Evolutionary conservation across 2,888 invertebrate genomes (phyloP).

Genomic region (Nymphalis urticae): DNA sequence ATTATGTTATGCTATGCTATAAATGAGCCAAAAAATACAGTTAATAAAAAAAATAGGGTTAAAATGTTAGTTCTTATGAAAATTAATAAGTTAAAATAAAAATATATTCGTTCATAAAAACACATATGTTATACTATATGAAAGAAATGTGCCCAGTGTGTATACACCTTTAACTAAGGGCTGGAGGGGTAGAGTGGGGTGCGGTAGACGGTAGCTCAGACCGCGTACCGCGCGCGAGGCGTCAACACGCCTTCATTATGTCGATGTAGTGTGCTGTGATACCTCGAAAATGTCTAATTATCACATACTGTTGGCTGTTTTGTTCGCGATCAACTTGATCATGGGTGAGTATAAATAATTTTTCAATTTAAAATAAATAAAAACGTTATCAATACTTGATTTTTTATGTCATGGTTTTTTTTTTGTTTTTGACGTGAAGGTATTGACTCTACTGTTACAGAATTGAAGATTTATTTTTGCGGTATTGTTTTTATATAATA

Average conservation of each 20-base stretch:
- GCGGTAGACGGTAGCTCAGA: conserved; percentile 40
- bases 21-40: too few relatives aligned
- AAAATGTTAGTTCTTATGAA: too few relatives aligned
- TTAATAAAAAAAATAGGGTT: too few relatives aligned
- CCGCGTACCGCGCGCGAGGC: conserved; percentile 52
- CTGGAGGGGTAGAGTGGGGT: conserved; percentile 27
- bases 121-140: too few relatives aligned
- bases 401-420: not conserved
- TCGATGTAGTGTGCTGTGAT: conserved; percentile 47
- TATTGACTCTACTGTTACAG: conserved; percentile 6
- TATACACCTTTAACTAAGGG: conserved; percentile 32
- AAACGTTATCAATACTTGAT: not conserved
- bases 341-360: conserved; percentile 55
- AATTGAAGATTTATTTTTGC: not conserved
- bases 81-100: too few relatives aligned
- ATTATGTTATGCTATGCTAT: too few relatives aligned
- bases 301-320: conserved; percentile 55
- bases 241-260: conserved; percentile 49
- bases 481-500: not conserved
- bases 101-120: too few relatives aligned
- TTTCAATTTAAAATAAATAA: not conserved
- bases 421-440: not conserved
- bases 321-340: conserved; percentile 59
- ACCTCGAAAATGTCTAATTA: conserved; percentile 61
- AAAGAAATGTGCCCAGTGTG: conserved; percentile 5